These are phyloP conservation scores for Danio aesculapii DNA, from an alignment of 2,797 vertebrate genomes.

Conservation along the genomic window DNA sequence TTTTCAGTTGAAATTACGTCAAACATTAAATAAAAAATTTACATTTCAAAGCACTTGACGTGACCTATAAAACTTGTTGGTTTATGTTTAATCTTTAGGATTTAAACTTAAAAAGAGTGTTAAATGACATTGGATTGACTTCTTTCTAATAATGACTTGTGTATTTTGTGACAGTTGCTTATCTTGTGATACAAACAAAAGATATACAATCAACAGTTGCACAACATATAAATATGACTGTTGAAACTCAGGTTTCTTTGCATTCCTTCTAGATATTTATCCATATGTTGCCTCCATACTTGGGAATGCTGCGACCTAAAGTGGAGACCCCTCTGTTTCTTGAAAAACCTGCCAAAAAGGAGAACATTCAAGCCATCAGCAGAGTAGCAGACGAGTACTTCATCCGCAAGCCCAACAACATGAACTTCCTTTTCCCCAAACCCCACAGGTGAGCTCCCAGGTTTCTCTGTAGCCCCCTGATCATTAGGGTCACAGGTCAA, in stretches of 20 bases:
- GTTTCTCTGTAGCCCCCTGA: neutral
- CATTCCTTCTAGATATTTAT: slow-evolving; percentile 84
- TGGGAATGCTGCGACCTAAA: slow-evolving; percentile 86
- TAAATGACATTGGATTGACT: too few relatives aligned
- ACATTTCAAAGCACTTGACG: too few relatives aligned
- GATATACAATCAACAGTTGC: neutral
- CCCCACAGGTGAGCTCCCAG: slow-evolving; percentile 80
- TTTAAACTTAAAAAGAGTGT: too few relatives aligned
- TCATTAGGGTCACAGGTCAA: neutral
- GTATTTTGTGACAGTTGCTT: neutral
- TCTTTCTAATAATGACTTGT: too few relatives aligned
- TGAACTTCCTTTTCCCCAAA: slow-evolving; percentile 84
- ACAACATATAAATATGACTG: neutral
- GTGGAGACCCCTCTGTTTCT: slow-evolving; percentile 76
- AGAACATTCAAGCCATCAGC: slow-evolving; percentile 66
- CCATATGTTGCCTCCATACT: slow-evolving; percentile 84
- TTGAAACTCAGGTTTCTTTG: neutral
- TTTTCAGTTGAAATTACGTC: too few relatives aligned
- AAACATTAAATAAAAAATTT: too few relatives aligned
- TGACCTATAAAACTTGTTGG: too few relatives aligned
- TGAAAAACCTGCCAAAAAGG: slow-evolving; percentile 68
- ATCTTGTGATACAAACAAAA: neutral
- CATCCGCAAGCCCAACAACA: slow-evolving; percentile 84
- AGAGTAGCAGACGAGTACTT: slow-evolving; percentile 88
- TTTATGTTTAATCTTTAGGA: too few relatives aligned